Base-by-base conservation (phyloP, 2,888 invertebrate species). In the Acanthopleura granulata region DNA sequence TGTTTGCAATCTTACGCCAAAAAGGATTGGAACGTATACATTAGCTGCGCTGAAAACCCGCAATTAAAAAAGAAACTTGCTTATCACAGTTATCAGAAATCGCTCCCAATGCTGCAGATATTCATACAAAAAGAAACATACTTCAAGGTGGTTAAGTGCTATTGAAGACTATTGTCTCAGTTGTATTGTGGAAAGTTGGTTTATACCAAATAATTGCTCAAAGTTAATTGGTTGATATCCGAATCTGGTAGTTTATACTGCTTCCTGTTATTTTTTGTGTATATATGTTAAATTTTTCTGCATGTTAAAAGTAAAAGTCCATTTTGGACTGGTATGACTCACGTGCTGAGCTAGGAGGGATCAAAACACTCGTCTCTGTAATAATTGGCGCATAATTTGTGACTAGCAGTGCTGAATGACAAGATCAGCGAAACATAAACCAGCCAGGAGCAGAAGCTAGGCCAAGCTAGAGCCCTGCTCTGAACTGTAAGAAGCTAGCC, bases 361-460 rank as follows among this genome's bases (percentile, higher is more conserved):
- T 9, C 25, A 66, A 66, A 27, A 66, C 66, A 66, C 18, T 27
- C 25, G 66, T 66, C 66, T 66, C 66, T 66, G 66, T 66, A 66
- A 66, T 66, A 66, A 12, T 27, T 66, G 66, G 66, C 66, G 66
- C 66, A 66, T 66, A 66, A 66, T 66, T 66, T 66, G 27, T 27
- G 22, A 66, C 18, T 27, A 27, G 66, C 66, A 18, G 66, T 66
- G 66, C 66, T 66, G 25, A 6, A 66, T 66, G 66, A 66, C 4
- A 18, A 6, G 22, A 12, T 22, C 6, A 27, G 57, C 57, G 6
- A 12, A 9, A 57, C 57, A 57, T 22, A 40, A 6, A 40, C 40
- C 40, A 40, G 40, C 40, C 9, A 40, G 40, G 40, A 40, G 40
- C 40, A 40, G 40, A 9, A 40, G 40, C 40, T 40, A 40, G 40